Evolutionary conservation across 2,113 vertebrate species (phyloP).

Genomic region (Burhinus bistriatus): DNA sequence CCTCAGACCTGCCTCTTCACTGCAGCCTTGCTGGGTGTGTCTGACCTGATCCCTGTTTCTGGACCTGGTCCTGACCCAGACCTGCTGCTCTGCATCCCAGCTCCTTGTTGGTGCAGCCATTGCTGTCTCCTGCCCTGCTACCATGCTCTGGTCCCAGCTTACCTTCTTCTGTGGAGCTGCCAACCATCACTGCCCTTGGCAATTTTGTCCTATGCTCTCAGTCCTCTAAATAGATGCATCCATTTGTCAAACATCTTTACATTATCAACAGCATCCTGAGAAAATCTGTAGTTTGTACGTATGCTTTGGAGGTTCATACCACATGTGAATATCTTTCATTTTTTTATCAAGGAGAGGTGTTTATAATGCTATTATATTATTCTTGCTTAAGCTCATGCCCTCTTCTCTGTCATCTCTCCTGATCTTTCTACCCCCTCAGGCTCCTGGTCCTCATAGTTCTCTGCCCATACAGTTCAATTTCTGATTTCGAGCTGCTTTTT

Average conservation of each 20-base stretch:
- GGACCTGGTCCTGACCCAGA: neutral
- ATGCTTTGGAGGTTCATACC: neutral
- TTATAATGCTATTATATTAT: rapidly evolving
- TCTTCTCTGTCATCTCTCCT: neutral
- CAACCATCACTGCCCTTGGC: neutral
- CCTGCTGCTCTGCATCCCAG: neutral
- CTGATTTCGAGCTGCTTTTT: neutral
- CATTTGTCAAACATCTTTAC: neutral
- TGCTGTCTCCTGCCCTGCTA: neutral
- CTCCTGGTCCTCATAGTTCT: neutral
- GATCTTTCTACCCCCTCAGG: neutral
- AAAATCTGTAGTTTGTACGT: neutral
- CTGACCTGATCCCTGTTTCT: neutral
- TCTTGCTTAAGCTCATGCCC: neutral
- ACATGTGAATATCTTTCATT: neutral
- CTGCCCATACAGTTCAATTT: neutral
- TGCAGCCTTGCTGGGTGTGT: neutral
- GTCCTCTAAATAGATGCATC: neutral
- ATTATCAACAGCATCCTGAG: neutral
- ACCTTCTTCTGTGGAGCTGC: neutral
- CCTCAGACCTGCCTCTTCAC: neutral
- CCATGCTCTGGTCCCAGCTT: rapidly evolving
- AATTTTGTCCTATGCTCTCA: neutral
- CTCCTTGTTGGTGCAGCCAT: neutral
- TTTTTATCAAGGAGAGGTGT: rapidly evolving